These are phyloP conservation scores for Agriopis leucophaearia DNA, from an alignment of 2,888 invertebrate genomes.

Conservation along the genomic window DNA sequence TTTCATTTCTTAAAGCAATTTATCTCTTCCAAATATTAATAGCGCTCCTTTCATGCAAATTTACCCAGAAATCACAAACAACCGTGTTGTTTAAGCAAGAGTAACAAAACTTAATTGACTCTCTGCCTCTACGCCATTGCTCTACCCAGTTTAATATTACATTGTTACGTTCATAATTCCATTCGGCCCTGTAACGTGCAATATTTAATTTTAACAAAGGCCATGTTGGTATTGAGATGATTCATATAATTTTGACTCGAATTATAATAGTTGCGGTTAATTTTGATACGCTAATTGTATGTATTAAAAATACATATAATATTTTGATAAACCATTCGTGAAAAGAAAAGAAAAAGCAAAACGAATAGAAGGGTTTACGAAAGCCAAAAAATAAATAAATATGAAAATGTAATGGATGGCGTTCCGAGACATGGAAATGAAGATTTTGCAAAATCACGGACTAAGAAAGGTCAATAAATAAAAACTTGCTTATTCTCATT, in stretches of 20 bases:
- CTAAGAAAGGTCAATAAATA: too few species aligned
- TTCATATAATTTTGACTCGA: not conserved
- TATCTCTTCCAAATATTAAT: not conserved
- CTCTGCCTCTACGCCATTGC: constrained; percentile 18
- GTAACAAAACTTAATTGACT: constrained; percentile 27
- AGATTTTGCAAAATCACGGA: too few species aligned
- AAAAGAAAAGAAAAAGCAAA: too few species aligned
- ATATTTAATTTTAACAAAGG: constrained; percentile 21
- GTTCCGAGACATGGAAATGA: too few species aligned
- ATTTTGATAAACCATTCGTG: too few species aligned
- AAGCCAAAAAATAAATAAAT: too few species aligned
- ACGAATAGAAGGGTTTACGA: too few species aligned
- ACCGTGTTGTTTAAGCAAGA: constrained; percentile 20
- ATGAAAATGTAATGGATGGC: too few species aligned
- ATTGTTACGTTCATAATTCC: constrained; percentile 28
- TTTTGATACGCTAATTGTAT: not conserved
- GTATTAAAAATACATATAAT: too few species aligned
- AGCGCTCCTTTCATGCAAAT: constrained; percentile 4
- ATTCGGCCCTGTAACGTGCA: constrained; percentile 20
- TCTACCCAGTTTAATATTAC: constrained; percentile 28
- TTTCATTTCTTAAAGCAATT: not conserved
- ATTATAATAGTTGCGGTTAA: not conserved
- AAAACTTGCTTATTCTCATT: too few species aligned
- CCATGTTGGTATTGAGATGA: not conserved
- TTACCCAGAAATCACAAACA: constrained; percentile 27